These are phyloP conservation scores for Nanger granti DNA, from an alignment of 2,113 vertebrate genomes.

Conservation along the genomic window DNA sequence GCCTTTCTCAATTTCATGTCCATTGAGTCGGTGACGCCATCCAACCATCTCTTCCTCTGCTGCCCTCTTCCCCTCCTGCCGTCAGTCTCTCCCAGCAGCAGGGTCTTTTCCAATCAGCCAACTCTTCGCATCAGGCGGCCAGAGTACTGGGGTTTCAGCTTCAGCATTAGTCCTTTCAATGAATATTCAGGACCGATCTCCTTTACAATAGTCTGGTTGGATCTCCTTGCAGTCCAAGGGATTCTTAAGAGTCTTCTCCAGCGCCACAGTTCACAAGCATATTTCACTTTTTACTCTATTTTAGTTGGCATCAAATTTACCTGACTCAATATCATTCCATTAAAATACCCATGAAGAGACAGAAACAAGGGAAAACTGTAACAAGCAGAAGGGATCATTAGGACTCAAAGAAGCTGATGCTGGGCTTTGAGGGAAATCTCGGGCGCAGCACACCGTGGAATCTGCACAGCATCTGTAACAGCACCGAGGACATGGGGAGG, in stretches of 20 bases:
- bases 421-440: too few species aligned
- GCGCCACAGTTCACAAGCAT: not conserved
- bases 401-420: not conserved
- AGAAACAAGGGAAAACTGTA: not conserved
- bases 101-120: not conserved
- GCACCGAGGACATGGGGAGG: accelerated
- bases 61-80: not conserved
- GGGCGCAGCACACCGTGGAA: accelerated
- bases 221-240: not conserved
- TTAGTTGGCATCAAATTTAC: not conserved
- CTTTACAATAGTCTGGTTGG: not conserved
- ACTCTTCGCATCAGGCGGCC: not conserved
- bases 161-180: not conserved
- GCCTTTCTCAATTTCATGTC: not conserved
- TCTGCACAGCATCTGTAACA: accelerated
- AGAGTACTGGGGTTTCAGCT: not conserved
- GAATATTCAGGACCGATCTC: too few species aligned
- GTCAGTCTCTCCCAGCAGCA: not conserved
- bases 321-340: not conserved
- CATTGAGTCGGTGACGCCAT: not conserved
- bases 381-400: not conserved
- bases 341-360: not conserved
- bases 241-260: not conserved
- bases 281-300: not conserved
- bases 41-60: not conserved